These are phyloP conservation scores for Steatocranus sp. DNA, from an alignment of 2,797 vertebrate genomes.

Conservation along the genomic window DNA sequence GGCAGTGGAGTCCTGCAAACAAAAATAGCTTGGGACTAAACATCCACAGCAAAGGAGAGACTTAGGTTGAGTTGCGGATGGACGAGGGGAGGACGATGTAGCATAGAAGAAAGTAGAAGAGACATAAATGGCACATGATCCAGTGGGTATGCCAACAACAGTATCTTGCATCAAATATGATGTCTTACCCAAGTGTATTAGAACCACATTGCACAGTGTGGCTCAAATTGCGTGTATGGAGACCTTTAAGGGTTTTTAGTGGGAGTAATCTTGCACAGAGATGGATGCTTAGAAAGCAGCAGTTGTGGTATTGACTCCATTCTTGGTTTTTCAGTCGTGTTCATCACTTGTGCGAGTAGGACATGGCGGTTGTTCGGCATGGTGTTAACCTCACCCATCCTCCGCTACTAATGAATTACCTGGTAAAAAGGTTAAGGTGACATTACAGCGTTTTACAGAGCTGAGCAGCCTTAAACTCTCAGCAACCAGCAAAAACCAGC, in stretches of 20 bases:
- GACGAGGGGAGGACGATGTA: not conserved
- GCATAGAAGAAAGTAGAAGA: not conserved
- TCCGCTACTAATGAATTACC: not conserved
- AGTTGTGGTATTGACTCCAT: not conserved
- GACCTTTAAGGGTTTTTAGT: not conserved
- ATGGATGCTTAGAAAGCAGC: not conserved
- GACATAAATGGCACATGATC: not conserved
- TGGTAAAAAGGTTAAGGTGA: not conserved
- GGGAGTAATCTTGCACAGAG: not conserved
- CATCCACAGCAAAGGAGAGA: not conserved
- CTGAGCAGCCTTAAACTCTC: not conserved
- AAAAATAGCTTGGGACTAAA: fast-evolving
- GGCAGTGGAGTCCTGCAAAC: not conserved
- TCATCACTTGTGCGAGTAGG: not conserved
- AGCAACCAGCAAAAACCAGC: not conserved
- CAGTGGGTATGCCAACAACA: not conserved
- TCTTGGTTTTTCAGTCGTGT: not conserved
- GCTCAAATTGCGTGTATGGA: not conserved
- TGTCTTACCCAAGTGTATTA: not conserved
- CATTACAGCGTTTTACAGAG: fast-evolving
- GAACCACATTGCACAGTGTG: not conserved
- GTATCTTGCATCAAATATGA: not conserved
- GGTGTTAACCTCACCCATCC: not conserved
- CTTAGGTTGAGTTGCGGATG: not conserved
- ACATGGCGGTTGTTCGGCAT: not conserved